Percentiles rank a stretch among this genome's conserved stretches.
phyloP scores from a whole-genome alignment of 2,797 vertebrate species.

The Chelon labrosus region DNA sequence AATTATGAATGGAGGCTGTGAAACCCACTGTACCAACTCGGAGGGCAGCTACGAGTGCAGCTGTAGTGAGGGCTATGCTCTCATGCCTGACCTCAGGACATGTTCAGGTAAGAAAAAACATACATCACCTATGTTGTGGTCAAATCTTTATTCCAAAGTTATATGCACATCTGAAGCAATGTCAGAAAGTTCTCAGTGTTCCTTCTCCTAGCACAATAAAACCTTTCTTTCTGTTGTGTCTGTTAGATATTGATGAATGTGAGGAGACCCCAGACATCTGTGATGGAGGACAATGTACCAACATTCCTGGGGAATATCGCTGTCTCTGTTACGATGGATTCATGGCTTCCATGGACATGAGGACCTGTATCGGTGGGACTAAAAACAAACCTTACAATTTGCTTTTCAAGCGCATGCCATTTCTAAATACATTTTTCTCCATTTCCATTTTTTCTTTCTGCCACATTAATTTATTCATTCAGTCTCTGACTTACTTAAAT shows the following conservation, averaged over 20 bases:
- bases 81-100: conserved; percentile 91
- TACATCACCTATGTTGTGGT: too few relatives aligned
- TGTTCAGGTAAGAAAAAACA: conserved; percentile 85
- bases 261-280: conserved; percentile 93
- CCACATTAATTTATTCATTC: conserved; percentile 2
- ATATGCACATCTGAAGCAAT: neutral
- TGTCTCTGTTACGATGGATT: conserved; percentile 95
- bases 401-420: neutral
- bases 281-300: conserved; percentile 93
- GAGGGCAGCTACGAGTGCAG: conserved; percentile 94
- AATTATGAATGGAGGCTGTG: conserved; percentile 93
- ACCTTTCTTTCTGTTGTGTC: conserved; percentile 1
- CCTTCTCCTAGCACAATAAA: neutral
- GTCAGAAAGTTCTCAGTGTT: neutral
- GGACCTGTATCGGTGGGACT: conserved; percentile 91
- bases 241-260: conserved; percentile 93
- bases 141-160: too few relatives aligned
- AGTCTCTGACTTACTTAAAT: conserved; percentile 9
- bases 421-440: neutral
- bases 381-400: neutral
- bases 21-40: conserved; percentile 92
- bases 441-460: neutral
- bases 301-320: conserved; percentile 92
- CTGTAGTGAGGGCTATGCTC: conserved; percentile 90
- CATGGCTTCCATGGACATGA: conserved; percentile 93